Percentiles rank a stretch among this genome's conserved stretches.
phyloP scores from a whole-genome alignment of 2,113 vertebrate genomes.

The Periophthalmodon schlosseri region DNA sequence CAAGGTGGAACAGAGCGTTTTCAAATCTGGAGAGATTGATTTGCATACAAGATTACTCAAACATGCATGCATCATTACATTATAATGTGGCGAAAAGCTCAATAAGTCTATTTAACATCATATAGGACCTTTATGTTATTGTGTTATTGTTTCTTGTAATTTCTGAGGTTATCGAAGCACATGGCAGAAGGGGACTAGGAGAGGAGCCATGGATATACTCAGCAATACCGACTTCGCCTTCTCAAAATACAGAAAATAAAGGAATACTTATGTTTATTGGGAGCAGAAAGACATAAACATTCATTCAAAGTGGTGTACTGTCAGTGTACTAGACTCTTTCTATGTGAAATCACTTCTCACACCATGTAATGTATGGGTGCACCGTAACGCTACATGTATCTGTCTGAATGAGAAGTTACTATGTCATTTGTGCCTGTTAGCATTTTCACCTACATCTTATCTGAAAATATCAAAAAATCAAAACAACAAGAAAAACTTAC shows the following conservation, averaged over 20 bases:
- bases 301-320: constrained; percentile 11
- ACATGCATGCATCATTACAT: too few relatives aligned
- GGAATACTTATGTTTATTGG: constrained; percentile 11
- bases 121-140: not conserved
- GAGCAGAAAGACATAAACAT: constrained; percentile 26
- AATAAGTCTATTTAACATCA: not conserved
- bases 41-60: too few relatives aligned
- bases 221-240: constrained; percentile 52
- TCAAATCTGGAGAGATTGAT: too few relatives aligned
- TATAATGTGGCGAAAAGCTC: not conserved
- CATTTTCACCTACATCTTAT: constrained; percentile 53
- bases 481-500: constrained; percentile 60
- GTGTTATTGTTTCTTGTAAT: constrained; percentile 40
- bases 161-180: constrained; percentile 60
- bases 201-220: constrained; percentile 52
- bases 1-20: not conserved
- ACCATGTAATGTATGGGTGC: not conserved
- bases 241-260: constrained; percentile 1
- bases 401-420: constrained; percentile 8
- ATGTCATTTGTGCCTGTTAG: constrained; percentile 1
- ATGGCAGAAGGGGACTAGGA: constrained; percentile 28
- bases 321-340: constrained; percentile 26
- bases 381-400: constrained; percentile 6
- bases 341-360: constrained; percentile 32
- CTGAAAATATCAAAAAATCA: constrained; percentile 43